Conservation (phyloP, 2,113 vertebrate species). For the Cyanistes caeruleus region DNA sequence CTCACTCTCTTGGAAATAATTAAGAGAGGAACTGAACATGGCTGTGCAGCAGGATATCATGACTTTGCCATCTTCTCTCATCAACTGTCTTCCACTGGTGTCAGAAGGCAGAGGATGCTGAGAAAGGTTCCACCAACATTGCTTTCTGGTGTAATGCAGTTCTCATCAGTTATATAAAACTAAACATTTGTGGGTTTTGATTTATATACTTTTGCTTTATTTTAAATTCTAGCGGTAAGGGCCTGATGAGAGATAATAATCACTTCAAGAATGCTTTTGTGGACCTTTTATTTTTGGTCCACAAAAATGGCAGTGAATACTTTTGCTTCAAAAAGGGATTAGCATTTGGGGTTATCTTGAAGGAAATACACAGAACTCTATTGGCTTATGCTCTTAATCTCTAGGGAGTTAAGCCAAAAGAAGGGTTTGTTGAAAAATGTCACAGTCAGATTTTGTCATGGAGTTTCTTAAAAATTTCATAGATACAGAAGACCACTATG, state of each 20-base stretch:
- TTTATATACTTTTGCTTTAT: neutral
- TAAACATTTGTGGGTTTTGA: fast-evolving
- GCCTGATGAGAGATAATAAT: neutral
- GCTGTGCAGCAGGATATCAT: neutral
- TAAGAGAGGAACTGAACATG: neutral
- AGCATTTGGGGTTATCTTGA: neutral
- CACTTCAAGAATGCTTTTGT: neutral
- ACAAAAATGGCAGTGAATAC: neutral
- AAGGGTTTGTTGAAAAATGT: neutral
- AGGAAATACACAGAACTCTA: neutral
- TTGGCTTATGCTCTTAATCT: neutral
- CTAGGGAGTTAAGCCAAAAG: neutral
- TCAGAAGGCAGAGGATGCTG: neutral
- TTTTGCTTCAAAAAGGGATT: neutral
- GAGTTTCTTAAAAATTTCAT: neutral
- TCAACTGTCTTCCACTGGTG: neutral
- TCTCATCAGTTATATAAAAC: neutral
- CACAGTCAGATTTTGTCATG: neutral
- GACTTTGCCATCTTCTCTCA: neutral
- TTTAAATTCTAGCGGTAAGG: neutral
- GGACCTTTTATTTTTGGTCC: neutral
- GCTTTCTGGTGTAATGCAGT: fast-evolving
- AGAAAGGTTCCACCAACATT: neutral
- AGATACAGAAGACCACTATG: neutral
- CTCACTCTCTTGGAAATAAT: neutral